Conservation (phyloP, 2,797 vertebrate species). For the Hipposideros larvatus region DNA sequence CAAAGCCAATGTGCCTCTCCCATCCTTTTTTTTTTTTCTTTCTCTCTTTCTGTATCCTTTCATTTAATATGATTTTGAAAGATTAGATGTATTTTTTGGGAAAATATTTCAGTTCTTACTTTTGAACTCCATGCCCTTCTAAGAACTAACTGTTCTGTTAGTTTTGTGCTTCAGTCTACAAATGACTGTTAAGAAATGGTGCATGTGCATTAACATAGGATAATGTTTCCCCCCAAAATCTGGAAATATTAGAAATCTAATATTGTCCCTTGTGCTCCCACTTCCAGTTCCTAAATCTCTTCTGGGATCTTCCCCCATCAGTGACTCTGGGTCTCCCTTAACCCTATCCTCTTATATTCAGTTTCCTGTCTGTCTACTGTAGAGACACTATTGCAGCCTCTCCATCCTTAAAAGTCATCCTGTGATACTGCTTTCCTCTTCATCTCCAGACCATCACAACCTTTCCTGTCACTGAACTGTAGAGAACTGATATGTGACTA, state of each 20-base stretch:
- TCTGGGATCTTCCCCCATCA: background rate
- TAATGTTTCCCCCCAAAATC: background rate
- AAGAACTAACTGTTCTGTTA: background rate
- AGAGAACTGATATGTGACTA: background rate
- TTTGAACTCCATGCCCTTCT: background rate
- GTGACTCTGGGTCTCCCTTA: background rate
- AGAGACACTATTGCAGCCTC: background rate
- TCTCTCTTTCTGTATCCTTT: background rate
- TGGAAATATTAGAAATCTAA: background rate
- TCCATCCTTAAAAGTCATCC: background rate
- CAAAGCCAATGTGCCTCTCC: background rate
- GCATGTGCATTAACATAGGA: background rate
- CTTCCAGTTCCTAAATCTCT: background rate
- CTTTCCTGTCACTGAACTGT: background rate
- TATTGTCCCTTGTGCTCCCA: background rate
- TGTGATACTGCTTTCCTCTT: background rate
- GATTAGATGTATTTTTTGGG: background rate
- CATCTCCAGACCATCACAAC: background rate
- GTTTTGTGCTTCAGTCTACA: background rate
- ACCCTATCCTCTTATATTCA: background rate
- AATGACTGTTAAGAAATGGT: background rate
- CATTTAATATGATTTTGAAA: slow-evolving; percentile 34
- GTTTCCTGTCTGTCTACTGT: background rate
- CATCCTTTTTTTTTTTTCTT: background rate
- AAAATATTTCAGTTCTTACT: background rate